phyloP scores from a whole-genome alignment of 2,797 vertebrate species.

The Xiphorhynchus erythropygius region DNA sequence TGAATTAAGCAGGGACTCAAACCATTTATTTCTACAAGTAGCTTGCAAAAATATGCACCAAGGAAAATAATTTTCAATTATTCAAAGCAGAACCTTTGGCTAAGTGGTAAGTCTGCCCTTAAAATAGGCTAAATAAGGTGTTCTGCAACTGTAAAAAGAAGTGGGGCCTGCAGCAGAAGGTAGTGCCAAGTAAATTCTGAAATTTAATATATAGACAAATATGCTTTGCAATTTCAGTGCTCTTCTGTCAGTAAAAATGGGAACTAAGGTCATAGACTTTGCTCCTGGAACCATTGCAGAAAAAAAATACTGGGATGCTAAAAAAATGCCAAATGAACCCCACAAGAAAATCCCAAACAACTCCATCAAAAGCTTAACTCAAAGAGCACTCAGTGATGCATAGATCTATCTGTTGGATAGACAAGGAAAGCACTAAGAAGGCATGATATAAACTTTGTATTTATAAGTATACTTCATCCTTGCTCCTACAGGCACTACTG shows the following conservation, averaged over 20 bases:
- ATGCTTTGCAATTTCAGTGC: background rate
- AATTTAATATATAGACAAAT: background rate
- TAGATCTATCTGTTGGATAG: background rate
- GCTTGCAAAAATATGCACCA: slow-evolving; percentile 39
- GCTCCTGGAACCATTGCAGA: slow-evolving; percentile 28
- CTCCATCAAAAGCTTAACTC: slow-evolving; percentile 8
- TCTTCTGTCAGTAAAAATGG: background rate
- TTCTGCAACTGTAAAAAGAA: background rate
- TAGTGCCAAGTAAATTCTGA: background rate
- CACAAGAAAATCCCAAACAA: background rate
- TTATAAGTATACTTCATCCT: background rate
- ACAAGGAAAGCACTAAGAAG: slow-evolving; percentile 13
- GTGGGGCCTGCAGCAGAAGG: background rate
- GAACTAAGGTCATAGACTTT: slow-evolving; percentile 40
- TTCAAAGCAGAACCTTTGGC: background rate
- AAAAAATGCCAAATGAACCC: background rate
- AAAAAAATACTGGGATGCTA: slow-evolving; percentile 34
- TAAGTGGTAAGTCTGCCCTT: background rate
- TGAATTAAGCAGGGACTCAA: slow-evolving; percentile 44
- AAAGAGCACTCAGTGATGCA: background rate
- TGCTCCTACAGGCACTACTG: background rate
- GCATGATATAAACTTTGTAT: slow-evolving; percentile 18
- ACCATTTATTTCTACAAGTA: slow-evolving; percentile 27
- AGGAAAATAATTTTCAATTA: slow-evolving; percentile 19
- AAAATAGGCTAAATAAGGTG: background rate